phyloP scores from a whole-genome alignment of 2,113 vertebrate genomes.

The Girardinichthys multiradiatus region DNA sequence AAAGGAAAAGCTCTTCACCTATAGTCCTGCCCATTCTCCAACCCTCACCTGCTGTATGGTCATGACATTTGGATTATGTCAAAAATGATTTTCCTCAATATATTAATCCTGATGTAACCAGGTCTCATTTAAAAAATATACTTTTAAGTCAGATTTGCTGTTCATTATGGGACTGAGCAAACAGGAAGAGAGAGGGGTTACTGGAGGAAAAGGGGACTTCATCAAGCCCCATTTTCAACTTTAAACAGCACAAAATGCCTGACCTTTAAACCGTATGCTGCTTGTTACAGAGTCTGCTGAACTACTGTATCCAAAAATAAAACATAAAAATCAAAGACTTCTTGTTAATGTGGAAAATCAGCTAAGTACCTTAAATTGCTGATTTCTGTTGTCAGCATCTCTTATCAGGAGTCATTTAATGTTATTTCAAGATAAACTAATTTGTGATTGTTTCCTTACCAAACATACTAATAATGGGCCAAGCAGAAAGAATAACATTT shows the following conservation, averaged over 20 bases:
- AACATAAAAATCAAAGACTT: constrained; percentile 9
- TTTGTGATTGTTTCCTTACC: not conserved
- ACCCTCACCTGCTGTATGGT: not conserved
- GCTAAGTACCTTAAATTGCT: not conserved
- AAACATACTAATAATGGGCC: not conserved
- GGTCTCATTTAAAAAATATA: constrained; percentile 31
- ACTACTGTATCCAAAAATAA: constrained; percentile 22
- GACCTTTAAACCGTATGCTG: constrained; percentile 54
- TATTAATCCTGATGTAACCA: not conserved
- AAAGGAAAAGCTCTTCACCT: not conserved
- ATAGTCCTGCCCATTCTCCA: not conserved
- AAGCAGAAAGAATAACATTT: not conserved
- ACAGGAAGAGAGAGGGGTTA: not conserved
- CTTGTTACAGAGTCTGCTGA: constrained; percentile 16
- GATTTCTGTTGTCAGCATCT: not conserved
- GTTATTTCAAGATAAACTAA: not conserved
- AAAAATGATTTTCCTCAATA: not conserved
- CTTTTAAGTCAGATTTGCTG: not conserved
- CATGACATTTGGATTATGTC: not conserved
- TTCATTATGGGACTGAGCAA: not conserved
- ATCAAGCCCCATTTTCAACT: constrained; percentile 30
- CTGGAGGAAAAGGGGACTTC: not conserved
- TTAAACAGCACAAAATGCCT: constrained; percentile 27
- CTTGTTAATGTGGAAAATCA: not conserved
- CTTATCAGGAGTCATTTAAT: not conserved